Conservation (phyloP, 2,888 invertebrate species). For the Agrenia bidenticulata region DNA sequence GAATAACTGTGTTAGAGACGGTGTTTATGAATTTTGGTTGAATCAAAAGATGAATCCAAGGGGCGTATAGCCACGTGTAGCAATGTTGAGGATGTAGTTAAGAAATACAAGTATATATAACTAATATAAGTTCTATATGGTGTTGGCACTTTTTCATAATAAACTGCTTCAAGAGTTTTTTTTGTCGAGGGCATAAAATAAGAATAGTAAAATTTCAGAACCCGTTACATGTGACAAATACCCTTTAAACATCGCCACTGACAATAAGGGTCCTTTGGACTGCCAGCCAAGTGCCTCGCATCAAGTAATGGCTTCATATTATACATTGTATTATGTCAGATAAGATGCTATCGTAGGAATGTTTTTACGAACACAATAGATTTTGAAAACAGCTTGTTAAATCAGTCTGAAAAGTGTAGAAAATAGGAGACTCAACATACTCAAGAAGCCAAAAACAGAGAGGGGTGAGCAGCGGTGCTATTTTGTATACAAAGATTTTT, state of each 20-base stretch:
- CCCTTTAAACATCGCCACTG: neutral
- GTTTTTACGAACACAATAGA: constrained; percentile 1
- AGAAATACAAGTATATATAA: no score
- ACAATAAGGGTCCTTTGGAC: neutral
- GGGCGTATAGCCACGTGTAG: no score
- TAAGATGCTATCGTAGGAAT: neutral
- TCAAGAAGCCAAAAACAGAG: neutral
- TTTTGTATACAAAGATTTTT: no score
- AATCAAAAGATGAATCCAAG: neutral
- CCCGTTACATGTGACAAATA: no score
- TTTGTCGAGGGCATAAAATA: no score
- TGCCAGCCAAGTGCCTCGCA: neutral
- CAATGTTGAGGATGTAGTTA: no score
- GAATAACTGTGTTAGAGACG: neutral
- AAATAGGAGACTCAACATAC: no score
- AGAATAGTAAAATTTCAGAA: no score
- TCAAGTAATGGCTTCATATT: neutral
- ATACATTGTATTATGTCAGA: neutral
- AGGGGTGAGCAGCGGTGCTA: neutral
- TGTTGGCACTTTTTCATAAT: no score
- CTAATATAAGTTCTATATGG: no score
- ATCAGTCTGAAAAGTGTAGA: constrained; percentile 7
- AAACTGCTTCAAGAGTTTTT: no score
- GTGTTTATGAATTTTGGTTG: constrained; percentile 7
- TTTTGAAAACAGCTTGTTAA: constrained; percentile 5